phyloP scores from a whole-genome alignment of 1,140 invertebrate species.

The Sarcophaga peregrina region DNA sequence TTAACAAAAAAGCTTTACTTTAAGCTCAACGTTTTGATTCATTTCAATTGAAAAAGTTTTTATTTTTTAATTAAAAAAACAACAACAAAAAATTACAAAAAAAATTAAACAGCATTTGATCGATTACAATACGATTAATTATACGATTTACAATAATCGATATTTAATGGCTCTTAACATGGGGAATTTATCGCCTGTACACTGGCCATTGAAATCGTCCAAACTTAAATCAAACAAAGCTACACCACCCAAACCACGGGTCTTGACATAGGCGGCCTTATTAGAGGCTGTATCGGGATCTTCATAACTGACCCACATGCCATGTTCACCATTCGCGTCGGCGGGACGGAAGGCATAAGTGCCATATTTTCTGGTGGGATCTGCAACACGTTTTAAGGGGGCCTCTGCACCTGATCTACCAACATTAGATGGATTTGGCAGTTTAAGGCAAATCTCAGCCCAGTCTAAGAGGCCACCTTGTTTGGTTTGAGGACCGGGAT shows the following conservation, averaged over 20 bases:
- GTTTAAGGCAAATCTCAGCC: constrained; percentile 80
- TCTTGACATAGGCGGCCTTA: constrained; percentile 81
- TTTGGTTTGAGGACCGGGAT: constrained; percentile 73
- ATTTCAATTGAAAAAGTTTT: background rate
- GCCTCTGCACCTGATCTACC: constrained; percentile 70
- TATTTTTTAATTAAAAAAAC: background rate
- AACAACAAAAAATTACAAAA: background rate
- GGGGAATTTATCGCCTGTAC: constrained; percentile 81
- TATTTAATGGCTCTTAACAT: constrained; percentile 75
- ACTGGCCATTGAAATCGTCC: constrained; percentile 86
- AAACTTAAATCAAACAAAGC: constrained; percentile 83
- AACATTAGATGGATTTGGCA: constrained; percentile 74
- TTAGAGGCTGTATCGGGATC: constrained; percentile 85
- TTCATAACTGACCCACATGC: constrained; percentile 92
- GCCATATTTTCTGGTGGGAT: constrained; percentile 80
- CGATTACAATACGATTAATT: background rate
- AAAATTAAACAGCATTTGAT: background rate
- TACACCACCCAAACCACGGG: constrained; percentile 82
- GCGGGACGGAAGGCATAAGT: constrained; percentile 79
- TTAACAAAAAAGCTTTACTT: background rate
- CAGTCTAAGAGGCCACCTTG: constrained; percentile 82
- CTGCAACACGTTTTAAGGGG: constrained; percentile 75
- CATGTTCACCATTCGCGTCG: constrained; percentile 74
- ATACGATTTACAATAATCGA: constrained; percentile 66
- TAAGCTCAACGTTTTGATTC: background rate